Base-by-base conservation (phyloP, 2,888 invertebrate genomes). In the Agonopterix heracliana region DNA sequence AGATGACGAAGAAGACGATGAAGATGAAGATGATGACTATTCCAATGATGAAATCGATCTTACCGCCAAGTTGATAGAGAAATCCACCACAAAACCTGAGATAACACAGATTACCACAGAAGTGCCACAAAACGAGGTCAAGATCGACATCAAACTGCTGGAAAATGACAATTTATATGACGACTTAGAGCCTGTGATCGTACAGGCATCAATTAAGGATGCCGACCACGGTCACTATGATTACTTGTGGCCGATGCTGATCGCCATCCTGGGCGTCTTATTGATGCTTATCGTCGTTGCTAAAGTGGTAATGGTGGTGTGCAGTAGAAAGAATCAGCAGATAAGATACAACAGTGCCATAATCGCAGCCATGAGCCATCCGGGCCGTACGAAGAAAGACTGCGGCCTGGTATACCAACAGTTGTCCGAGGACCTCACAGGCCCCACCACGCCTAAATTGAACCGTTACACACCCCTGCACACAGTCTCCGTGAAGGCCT, bases 361-460 rank as follows among this genome's bases (percentile, higher is more conserved):
- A 64, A 82, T 87, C 53, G 87, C 87, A 35, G 87, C 86, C 50
- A 88, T 91, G 89, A 89, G 87, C 63, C 83, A 91, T 55, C 81
- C 83, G 54, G 71, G 80, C 12, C 87, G 88, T 54, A 86, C 90
- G 41, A 93, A 92, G 85, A 93, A 92, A 66, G 93, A 93, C 73
- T 93, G 93, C 61, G 93, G 93, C 2, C 89, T 94, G 52, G 93
- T 95, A 13, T 95, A 95, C 79, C 93, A 93, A 68, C 94, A 94
- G 58, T 82, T 95, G 48, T 93, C 94, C 9, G 95, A 95, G 74
- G 95, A 95, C 60, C 90, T 94, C 58, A 89, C 90, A 9, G 92
- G 92, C 45, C 91, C 92, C 3, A 85, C 91, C 67, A 91, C 93
- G 64, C 93, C 94, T 45, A 94, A 92, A 73, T 84, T 92, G 54